A percentile compares a stretch with the other conserved stretches of the same genome.
phyloP scores from a whole-genome alignment of 2,797 vertebrate species.

The Epinephelus malabaricus region DNA sequence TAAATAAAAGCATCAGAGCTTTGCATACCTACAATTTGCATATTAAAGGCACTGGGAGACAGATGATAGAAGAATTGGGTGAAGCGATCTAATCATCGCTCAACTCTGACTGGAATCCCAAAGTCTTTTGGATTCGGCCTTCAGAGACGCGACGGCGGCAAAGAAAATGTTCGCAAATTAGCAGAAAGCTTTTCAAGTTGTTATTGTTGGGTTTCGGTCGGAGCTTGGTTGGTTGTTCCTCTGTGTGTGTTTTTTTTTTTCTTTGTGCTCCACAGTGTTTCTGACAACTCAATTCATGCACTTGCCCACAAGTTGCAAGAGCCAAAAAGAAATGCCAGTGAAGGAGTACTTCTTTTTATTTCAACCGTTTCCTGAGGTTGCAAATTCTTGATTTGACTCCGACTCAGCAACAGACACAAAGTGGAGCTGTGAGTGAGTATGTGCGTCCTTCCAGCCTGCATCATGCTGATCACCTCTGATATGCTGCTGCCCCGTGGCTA shows the following conservation, averaged over 20 bases:
- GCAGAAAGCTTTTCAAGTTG: constrained; percentile 62
- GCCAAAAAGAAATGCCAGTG: too few species aligned
- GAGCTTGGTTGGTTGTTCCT: constrained; percentile 36
- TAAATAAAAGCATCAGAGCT: constrained; percentile 95
- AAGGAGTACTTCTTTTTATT: too few species aligned
- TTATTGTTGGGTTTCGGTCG: constrained; percentile 62
- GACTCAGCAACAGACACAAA: constrained; percentile 33
- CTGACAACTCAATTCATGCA: constrained; percentile 59
- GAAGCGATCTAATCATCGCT: constrained; percentile 84
- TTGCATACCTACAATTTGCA: constrained; percentile 95
- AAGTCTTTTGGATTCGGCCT: constrained; percentile 77
- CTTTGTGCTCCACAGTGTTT: constrained; percentile 25
- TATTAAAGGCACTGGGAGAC: constrained; percentile 86
- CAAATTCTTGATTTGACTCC: constrained; percentile 36
- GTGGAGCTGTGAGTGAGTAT: constrained; percentile 37
- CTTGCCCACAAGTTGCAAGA: constrained; percentile 1
- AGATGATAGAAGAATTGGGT: constrained; percentile 82
- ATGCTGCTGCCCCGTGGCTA: constrained; percentile 76
- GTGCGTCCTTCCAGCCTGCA: constrained; percentile 59
- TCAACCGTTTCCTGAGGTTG: constrained; percentile 18
- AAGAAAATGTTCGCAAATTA: constrained; percentile 73
- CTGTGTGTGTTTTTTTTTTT: constrained; percentile 20
- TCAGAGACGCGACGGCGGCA: constrained; percentile 69
- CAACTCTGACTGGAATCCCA: constrained; percentile 85
- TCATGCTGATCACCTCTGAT: constrained; percentile 79